Evolutionary conservation across 2,113 vertebrate species (phyloP).

Genomic region (Aviceda subcristata): DNA sequence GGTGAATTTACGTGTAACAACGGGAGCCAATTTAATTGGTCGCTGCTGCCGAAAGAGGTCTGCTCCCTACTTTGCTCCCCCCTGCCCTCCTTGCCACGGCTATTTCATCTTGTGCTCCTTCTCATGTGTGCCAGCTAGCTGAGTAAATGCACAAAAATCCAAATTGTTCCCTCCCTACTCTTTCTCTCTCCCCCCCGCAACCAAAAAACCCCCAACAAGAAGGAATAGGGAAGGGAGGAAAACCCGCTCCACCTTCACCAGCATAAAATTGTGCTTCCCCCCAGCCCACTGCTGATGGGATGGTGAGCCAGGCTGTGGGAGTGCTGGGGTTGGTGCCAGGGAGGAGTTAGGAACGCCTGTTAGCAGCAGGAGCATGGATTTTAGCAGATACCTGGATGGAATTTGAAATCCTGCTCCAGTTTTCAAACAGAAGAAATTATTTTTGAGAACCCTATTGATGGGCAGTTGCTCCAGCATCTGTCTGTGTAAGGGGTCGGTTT

Average conservation of each 20-base stretch:
- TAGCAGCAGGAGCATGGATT: neutral
- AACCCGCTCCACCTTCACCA: neutral
- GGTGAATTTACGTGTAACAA: neutral
- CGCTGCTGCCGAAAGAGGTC: neutral
- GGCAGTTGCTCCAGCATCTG: neutral
- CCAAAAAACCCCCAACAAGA: too few relatives aligned
- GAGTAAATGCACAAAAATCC: neutral
- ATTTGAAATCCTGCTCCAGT: neutral
- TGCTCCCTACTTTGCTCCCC: neutral
- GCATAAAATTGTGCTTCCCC: neutral
- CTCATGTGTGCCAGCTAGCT: neutral
- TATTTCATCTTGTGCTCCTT: neutral
- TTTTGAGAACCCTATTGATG: neutral
- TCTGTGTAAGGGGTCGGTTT: neutral
- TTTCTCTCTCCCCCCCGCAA: too few relatives aligned
- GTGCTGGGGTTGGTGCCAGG: neutral
- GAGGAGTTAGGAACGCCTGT: neutral
- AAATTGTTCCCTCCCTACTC: neutral
- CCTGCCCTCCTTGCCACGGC: neutral
- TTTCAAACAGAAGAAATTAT: neutral
- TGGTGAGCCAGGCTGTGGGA: neutral
- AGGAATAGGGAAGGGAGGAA: neutral
- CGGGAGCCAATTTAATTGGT: neutral
- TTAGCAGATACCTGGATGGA: neutral
- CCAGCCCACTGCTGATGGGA: neutral